Evolutionary conservation across 2,888 invertebrate species (phyloP).

Genomic region (Flabesymbios commensalis): DNA sequence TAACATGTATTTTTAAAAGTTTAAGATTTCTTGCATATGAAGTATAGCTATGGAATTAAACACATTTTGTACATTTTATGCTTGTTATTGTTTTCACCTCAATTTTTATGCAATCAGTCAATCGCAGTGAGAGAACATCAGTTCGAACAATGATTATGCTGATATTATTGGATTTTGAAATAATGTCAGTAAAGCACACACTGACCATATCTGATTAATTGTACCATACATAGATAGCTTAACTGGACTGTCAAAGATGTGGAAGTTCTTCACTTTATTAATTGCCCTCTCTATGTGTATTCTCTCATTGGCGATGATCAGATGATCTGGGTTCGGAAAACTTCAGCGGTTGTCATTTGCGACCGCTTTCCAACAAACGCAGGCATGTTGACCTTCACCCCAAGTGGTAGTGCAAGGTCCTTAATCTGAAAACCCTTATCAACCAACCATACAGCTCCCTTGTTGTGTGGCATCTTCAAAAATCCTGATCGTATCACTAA

Average conservation of each 20-base stretch:
- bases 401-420: slow-evolving; percentile 10
- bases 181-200: neutral
- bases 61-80: too few species aligned
- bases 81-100: too few species aligned
- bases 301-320: slow-evolving; percentile 8
- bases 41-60: too few species aligned
- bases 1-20: too few species aligned
- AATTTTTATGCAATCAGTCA: too few species aligned
- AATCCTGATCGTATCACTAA: slow-evolving; percentile 7
- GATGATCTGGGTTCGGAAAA: slow-evolving; percentile 8
- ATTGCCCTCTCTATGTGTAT: neutral
- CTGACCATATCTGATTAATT: neutral
- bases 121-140: too few species aligned
- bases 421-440: slow-evolving; percentile 17
- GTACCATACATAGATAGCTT: neutral
- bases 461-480: slow-evolving; percentile 9
- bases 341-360: slow-evolving; percentile 12
- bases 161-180: too few species aligned
- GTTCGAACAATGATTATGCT: too few species aligned
- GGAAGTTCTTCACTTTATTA: neutral
- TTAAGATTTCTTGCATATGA: too few species aligned
- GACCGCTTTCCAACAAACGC: slow-evolving; percentile 6
- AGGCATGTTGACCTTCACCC: slow-evolving; percentile 13
- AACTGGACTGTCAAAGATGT: neutral
- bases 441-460: slow-evolving; percentile 8